A percentile compares a stretch with the other conserved stretches of the same genome.
Conservation (phyloP, 2,113 vertebrate species). For the Salvator merianae region DNA sequence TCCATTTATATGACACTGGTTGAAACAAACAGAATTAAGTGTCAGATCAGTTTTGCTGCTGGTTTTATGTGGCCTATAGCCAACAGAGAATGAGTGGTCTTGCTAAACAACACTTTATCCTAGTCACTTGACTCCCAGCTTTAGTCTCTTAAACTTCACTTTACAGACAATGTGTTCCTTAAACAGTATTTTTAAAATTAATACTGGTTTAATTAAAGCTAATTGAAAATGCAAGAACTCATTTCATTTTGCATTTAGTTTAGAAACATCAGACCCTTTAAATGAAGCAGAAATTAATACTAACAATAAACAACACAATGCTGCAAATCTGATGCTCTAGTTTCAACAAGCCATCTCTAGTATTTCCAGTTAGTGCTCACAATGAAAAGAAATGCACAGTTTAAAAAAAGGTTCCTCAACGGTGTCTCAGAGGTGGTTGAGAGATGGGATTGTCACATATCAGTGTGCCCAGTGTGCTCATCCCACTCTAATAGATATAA, state of each 20-base stretch:
- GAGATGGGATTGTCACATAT: too few species aligned
- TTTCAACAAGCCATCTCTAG: not conserved
- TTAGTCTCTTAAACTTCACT: conserved; percentile 30
- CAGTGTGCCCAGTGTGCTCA: too few species aligned
- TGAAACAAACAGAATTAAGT: not conserved
- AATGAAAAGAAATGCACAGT: too few species aligned
- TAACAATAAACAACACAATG: conserved; percentile 9
- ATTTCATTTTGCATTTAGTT: conserved; percentile 12
- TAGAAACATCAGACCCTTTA: conserved; percentile 13
- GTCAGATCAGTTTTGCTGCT: not conserved
- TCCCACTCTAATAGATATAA: too few species aligned
- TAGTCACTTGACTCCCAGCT: conserved; percentile 24
- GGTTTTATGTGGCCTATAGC: not conserved
- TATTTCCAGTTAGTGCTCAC: not conserved
- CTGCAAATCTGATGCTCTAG: not conserved
- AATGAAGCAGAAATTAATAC: conserved; percentile 4
- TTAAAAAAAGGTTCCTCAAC: too few species aligned
- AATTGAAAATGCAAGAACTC: conserved; percentile 31
- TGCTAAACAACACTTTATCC: conserved; percentile 23
- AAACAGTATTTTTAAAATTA: conserved; percentile 47
- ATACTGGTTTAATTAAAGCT: conserved; percentile 39
- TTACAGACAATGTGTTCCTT: conserved; percentile 29
- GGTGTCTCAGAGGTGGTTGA: too few species aligned
- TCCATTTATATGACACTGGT: not conserved
- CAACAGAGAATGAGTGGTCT: not conserved